Percentiles rank a stretch among this genome's conserved stretches.
Conservation (phyloP, 92 coral and sea anemone genomes). For the Actinostola sp. region DNA sequence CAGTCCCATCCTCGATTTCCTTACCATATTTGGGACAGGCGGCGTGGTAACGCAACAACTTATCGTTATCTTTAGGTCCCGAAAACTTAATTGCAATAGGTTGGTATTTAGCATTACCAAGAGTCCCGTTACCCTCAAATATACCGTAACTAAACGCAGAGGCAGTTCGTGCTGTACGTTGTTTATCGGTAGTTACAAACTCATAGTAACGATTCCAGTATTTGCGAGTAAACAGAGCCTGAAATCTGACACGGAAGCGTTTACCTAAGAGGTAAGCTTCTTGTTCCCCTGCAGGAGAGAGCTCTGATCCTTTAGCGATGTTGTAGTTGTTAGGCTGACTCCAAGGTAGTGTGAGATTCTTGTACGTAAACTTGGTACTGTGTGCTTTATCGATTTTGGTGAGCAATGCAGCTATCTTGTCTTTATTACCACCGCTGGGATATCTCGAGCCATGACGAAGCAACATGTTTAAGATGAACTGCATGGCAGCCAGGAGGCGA, state of each 20-base stretch:
- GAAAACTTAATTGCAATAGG: slow-evolving; percentile 75
- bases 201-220: slow-evolving; percentile 79
- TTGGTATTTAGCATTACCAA: slow-evolving; percentile 61
- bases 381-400: slow-evolving; percentile 51
- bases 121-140: slow-evolving; percentile 73
- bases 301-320: slow-evolving; percentile 63
- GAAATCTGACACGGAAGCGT: slow-evolving; percentile 63
- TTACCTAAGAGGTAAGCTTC: slow-evolving; percentile 72
- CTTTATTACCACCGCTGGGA: slow-evolving; percentile 60
- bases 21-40: slow-evolving; percentile 68
- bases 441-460: slow-evolving; percentile 85
- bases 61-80: slow-evolving; percentile 71
- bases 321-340: slow-evolving; percentile 48
- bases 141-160: slow-evolving; percentile 81
- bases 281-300: slow-evolving; percentile 65
- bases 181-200: slow-evolving; percentile 69
- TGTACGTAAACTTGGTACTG: slow-evolving; percentile 45
- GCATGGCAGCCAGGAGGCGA: slow-evolving; percentile 63
- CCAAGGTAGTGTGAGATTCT: slow-evolving; percentile 81
- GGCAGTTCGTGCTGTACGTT: slow-evolving; percentile 84
- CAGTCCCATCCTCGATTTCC: slow-evolving; percentile 44
- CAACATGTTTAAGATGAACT: slow-evolving; percentile 79
- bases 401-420: slow-evolving; percentile 39
- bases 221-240: slow-evolving; percentile 43
- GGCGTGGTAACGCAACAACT: slow-evolving; percentile 60